Base-by-base conservation (phyloP, 2,888 invertebrate genomes). In the Graphium colonna region DNA sequence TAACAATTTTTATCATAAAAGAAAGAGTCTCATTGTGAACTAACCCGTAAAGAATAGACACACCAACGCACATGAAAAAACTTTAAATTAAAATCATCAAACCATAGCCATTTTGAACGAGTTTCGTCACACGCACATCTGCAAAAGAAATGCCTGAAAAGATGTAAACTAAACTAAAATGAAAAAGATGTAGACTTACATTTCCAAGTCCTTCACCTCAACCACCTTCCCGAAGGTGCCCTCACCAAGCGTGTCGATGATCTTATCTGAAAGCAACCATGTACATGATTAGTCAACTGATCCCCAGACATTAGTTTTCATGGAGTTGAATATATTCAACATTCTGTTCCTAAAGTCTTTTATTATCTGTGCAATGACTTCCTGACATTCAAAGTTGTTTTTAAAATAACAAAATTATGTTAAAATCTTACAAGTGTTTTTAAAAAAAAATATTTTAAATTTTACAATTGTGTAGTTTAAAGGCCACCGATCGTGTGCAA, bases 151-250 rank as follows among this genome's bases (percentile, higher is more conserved):
- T 21, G 5, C n/a, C n/a, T n/a, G n/a, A 1, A 40, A 40, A 26
- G 7, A 43, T 3, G 5, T 21, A 3, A 18, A 10, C n/a, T 5
- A 17, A 0, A 44, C 10, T 2, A 44, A 10, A 7, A 43, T 43
- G 18, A 31, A 15, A 36, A 9, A 17, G 18, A 36, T 36, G 28
- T 2, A 60, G 75, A 94, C 95, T 94, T 91, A 98, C 97, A 95
- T 96, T 92, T 96, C 95, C 82, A 96, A 91, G 91, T 98, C 98
- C 91, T 96, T 96, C 90, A 98, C 98, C 93, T 98, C 97, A 81
- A 99, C 98, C 81, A 99, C 99, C 93, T 99, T 98, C 86, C 99
- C 99, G 94, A 99, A 99, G 73, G 99, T 99, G 82, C 99, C 99
- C 92, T 99, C 99, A 75, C 99, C 99, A 81, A 99, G 95, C 75